Conservation (phyloP, 2,888 invertebrate genomes). For the Emmelina monodactyla region DNA sequence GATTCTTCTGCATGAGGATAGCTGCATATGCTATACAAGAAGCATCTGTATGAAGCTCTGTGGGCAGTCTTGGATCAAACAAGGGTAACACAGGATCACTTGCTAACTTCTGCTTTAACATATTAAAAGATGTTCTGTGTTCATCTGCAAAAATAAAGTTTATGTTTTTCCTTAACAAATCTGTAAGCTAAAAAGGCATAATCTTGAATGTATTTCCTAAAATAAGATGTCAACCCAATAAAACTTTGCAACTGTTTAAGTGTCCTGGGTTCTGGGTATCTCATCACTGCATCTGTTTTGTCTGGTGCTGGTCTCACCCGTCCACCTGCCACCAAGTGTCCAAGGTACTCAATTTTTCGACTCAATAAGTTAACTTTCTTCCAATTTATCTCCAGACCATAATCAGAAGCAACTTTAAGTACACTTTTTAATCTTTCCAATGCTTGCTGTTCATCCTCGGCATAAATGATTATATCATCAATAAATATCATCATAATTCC, state of each 20-base stretch:
- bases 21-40: conserved; percentile 10
- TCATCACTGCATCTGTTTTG: conserved; percentile 14
- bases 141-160: conserved; percentile 8
- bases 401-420: conserved; percentile 4
- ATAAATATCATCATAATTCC: conserved; percentile 16
- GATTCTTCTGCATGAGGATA: conserved; percentile 15
- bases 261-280: conserved; percentile 14
- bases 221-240: conserved; percentile 15
- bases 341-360: conserved; percentile 15
- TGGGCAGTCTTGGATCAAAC: conserved; percentile 9
- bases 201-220: conserved; percentile 15
- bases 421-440: conserved; percentile 10
- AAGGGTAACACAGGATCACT: conserved; percentile 12
- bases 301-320: conserved; percentile 13
- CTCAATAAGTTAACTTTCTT: conserved; percentile 5
- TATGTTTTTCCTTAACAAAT: conserved; percentile 9
- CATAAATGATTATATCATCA: conserved; percentile 15
- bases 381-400: conserved; percentile 7
- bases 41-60: conserved; percentile 18
- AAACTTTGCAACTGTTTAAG: conserved; percentile 16
- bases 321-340: conserved; percentile 10
- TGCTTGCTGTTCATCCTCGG: conserved; percentile 9
- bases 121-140: conserved; percentile 6
- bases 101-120: conserved; percentile 8
- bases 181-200: conserved; percentile 12